phyloP scores from a whole-genome alignment of 2,113 vertebrate species.

The Amphiprion ocellaris region DNA sequence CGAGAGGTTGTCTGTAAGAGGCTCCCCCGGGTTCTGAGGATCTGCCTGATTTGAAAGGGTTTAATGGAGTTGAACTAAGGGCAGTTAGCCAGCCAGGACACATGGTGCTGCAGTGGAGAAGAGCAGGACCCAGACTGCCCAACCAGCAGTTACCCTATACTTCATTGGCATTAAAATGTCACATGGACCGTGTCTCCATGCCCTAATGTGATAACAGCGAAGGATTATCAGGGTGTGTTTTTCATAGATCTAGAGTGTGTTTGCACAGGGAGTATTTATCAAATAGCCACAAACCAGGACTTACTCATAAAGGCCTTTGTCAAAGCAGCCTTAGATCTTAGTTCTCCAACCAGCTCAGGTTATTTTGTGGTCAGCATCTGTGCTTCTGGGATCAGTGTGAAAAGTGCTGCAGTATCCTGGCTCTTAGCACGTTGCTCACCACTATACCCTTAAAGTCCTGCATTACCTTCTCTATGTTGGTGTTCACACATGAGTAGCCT shows the following conservation, averaged over 20 bases:
- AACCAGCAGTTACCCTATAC: neutral
- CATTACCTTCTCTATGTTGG: slow-evolving; percentile 31
- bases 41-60: slow-evolving; percentile 57
- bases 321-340: neutral
- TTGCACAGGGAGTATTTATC: slow-evolving; percentile 1
- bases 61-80: slow-evolving; percentile 76
- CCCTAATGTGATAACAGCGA: slow-evolving; percentile 10
- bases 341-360: neutral
- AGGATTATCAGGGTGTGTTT: slow-evolving; percentile 16
- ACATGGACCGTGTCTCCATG: neutral
- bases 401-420: slow-evolving; percentile 1
- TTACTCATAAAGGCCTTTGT: neutral
- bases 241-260: neutral
- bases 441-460: slow-evolving; percentile 18
- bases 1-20: slow-evolving; percentile 43
- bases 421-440: slow-evolving; percentile 49
- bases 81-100: slow-evolving; percentile 46
- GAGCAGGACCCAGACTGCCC: neutral
- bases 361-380: slow-evolving; percentile 10
- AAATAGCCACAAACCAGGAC: neutral
- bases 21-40: slow-evolving; percentile 51
- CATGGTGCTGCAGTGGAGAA: slow-evolving; percentile 31
- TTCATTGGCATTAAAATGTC: slow-evolving; percentile 10
- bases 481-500: slow-evolving; percentile 74
- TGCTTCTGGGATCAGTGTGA: slow-evolving; percentile 19